Evolutionary conservation across 2,113 vertebrate species (phyloP).

Genomic region (Prunella fulvescens): DNA sequence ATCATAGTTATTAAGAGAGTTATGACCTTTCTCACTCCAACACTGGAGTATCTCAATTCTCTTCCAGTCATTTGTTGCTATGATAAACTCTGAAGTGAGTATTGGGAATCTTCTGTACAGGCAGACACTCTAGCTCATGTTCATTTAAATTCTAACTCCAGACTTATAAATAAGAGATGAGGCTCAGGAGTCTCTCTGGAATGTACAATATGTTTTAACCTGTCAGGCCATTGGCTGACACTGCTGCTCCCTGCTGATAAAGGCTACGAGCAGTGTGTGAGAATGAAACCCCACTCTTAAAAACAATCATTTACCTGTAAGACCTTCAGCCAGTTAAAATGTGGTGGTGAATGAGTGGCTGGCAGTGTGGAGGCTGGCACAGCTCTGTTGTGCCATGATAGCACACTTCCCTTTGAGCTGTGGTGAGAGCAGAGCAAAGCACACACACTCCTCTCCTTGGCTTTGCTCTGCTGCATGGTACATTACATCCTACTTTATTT

Average conservation of each 20-base stretch:
- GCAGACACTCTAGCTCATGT: neutral
- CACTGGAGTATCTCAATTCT: neutral
- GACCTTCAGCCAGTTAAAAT: neutral
- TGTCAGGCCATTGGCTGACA: neutral
- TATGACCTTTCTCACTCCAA: neutral
- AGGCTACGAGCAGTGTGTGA: neutral
- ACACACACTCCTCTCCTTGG: neutral
- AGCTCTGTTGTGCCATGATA: neutral
- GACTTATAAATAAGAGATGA: neutral
- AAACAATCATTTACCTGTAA: neutral
- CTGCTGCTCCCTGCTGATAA: conserved; percentile 29
- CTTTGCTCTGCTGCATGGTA: neutral
- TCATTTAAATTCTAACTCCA: conserved; percentile 1
- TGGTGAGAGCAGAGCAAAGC: rapidly evolving
- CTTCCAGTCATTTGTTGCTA: neutral
- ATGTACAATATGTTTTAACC: neutral
- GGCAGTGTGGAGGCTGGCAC: neutral
- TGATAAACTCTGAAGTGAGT: neutral
- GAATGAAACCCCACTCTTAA: neutral
- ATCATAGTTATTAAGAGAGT: neutral
- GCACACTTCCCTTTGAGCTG: neutral
- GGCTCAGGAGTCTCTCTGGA: neutral
- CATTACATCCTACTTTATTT: neutral
- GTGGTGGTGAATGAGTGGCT: neutral
- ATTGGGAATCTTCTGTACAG: neutral